Evolutionary conservation across 2,113 vertebrate genomes (phyloP).

Genomic region (Forbesichthys papilliferus): DNA sequence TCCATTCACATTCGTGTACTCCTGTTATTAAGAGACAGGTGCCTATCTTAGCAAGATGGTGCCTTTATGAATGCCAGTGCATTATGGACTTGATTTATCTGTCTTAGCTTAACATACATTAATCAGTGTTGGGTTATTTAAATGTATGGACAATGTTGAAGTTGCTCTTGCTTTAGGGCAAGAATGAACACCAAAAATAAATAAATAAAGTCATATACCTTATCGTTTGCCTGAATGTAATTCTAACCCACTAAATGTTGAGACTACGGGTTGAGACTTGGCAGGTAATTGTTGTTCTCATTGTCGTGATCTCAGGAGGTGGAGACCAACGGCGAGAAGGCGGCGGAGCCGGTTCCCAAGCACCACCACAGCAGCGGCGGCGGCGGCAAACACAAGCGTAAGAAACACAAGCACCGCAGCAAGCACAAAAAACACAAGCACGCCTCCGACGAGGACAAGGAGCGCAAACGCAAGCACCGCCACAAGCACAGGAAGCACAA

Average conservation of each 20-base stretch:
- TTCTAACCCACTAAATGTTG: not conserved
- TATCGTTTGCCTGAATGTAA: not conserved
- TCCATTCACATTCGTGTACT: not conserved
- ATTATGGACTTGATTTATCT: too few species aligned
- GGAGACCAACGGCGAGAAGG: constrained; percentile 82
- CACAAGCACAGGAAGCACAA: constrained; percentile 98
- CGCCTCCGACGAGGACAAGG: constrained; percentile 90
- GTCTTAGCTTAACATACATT: too few species aligned
- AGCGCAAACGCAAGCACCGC: constrained; percentile 92
- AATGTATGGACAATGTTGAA: too few species aligned
- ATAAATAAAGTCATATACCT: too few species aligned
- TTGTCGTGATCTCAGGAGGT: constrained; percentile 57
- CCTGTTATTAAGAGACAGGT: not conserved
- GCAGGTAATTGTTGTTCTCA: not conserved
- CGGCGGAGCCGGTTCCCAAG: constrained; percentile 81
- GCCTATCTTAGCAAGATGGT: too few species aligned
- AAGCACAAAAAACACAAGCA: constrained; percentile 99
- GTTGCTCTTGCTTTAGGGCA: too few species aligned
- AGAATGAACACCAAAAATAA: too few species aligned
- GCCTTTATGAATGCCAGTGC: too few species aligned
- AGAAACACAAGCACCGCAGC: constrained; percentile 98
- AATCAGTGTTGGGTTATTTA: too few species aligned
- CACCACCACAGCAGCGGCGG: constrained; percentile 72
- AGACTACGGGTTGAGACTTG: not conserved
- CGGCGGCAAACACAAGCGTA: constrained; percentile 92